Evolutionary conservation across 2,888 invertebrate species (phyloP), one percentile per base, ranked within the genome.

Genomic region (Clanis bilineata): DNA sequence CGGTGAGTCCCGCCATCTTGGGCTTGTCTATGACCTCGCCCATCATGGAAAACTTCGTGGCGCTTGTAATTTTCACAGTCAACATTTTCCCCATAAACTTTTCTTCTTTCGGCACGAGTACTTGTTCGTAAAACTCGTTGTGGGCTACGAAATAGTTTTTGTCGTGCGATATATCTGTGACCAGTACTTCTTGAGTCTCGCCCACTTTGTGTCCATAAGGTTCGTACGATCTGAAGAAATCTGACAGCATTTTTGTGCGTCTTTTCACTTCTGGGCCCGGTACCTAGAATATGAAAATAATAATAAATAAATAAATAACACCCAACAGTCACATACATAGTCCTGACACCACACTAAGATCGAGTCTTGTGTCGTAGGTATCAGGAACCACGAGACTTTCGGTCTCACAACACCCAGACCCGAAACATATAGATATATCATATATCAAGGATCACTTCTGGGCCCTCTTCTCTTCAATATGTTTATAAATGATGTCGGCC

Each of bases 81-180:
- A 98, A 91, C 83, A 96, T 93, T 79, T 96, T 96, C 0, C 98
- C 98, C 93, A 98, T 94, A 51, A 95, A 94, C 69, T 94, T 93
- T 0, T 95, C 93, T 5, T 94, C 93, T 90, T 96, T 96, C 0
- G 97, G 97, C 0, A 98, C 93, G 60, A 98, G 82, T 0, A 98
- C 95, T 69, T 91, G 99, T 79, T 99, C 98, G 79, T 99, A 99
- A 78, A 89, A 96, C 80, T 98, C 97, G 86, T 99, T 99, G 88
- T 99, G 99, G 0, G 96, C 98, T 7, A 99, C 99, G 79, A 94
- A 98, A 84, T 97, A 96, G 61, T 95, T 93, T 69, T 95, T 96
- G 82, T 99, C 99, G 82, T 97, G 96, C 0, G 99, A 98, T 59
- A 96, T 86, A 85, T 99, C 99, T 0, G 99, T 99, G 0, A 99